Evolutionary conservation across 2,888 invertebrate genomes (phyloP).

Genomic region (Cephus spinipes): DNA sequence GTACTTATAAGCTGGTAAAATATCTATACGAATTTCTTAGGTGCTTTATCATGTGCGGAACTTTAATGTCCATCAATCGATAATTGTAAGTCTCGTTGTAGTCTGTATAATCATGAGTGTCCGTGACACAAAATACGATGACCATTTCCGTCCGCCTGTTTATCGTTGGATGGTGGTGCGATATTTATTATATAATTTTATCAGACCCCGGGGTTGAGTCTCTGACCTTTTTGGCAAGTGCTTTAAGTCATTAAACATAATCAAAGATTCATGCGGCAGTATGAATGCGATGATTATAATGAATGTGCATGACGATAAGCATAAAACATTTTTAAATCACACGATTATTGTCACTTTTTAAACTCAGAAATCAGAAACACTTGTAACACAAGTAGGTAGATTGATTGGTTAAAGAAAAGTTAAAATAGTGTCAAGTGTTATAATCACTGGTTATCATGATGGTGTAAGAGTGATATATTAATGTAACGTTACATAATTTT

Average conservation of each 20-base stretch:
- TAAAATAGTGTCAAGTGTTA: background rate
- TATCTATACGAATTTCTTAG: background rate
- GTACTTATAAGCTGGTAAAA: background rate
- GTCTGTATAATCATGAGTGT: background rate
- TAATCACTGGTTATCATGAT: background rate
- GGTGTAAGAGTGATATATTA: background rate
- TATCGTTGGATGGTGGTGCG: slow-evolving; percentile 2
- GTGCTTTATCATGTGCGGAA: background rate
- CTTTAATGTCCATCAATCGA: background rate
- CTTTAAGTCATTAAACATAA: background rate
- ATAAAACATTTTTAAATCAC: background rate
- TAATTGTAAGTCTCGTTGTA: background rate
- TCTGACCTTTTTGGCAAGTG: background rate
- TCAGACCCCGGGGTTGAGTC: background rate
- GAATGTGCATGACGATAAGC: background rate
- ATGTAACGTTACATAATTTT: background rate
- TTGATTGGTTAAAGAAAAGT: too few relatives aligned
- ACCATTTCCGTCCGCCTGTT: background rate
- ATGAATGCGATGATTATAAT: too few relatives aligned
- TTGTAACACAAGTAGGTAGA: background rate
- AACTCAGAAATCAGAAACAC: background rate
- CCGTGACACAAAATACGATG: background rate
- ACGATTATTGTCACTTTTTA: background rate
- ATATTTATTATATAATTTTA: slow-evolving; percentile 20
- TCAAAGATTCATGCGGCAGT: background rate